A percentile compares a stretch with the other conserved stretches of the same genome.
phyloP scores from a whole-genome alignment of 2,888 invertebrate species.

The Macrosiphum euphorbiae region DNA sequence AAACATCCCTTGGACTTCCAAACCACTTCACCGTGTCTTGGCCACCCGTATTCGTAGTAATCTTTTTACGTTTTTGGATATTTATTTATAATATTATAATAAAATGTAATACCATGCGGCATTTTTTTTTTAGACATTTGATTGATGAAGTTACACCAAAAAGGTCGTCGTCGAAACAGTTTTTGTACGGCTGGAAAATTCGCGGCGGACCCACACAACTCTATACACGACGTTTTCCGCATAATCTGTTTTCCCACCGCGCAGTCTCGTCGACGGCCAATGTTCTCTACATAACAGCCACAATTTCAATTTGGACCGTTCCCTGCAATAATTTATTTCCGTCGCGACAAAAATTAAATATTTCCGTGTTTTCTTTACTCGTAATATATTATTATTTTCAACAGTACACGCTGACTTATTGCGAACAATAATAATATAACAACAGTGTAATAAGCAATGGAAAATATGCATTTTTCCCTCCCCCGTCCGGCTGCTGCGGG shows the following conservation, averaged over 20 bases:
- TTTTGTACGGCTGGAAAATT: neutral
- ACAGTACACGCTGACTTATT: neutral
- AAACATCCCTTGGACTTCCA: neutral
- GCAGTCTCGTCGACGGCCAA: neutral
- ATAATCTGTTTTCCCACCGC: neutral
- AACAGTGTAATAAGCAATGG: neutral
- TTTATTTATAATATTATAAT: neutral
- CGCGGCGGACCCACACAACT: neutral
- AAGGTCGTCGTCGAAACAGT: neutral
- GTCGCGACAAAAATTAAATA: neutral
- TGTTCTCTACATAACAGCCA: neutral
- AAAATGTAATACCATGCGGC: neutral
- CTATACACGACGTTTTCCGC: neutral
- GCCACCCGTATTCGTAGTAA: neutral
- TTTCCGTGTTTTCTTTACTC: neutral
- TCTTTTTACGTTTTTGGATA: conserved; percentile 3
- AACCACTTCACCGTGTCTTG: neutral
- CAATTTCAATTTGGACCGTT: neutral
- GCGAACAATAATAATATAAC: neutral
- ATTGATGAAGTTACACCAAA: neutral
- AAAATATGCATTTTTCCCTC: neutral
- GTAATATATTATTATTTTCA: neutral
- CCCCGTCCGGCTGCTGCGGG: neutral
- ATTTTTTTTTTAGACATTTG: conserved; percentile 17
- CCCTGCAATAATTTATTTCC: neutral